phyloP scores from a whole-genome alignment of 1,140 invertebrate species.

The Paralvinella palmiformis region DNA sequence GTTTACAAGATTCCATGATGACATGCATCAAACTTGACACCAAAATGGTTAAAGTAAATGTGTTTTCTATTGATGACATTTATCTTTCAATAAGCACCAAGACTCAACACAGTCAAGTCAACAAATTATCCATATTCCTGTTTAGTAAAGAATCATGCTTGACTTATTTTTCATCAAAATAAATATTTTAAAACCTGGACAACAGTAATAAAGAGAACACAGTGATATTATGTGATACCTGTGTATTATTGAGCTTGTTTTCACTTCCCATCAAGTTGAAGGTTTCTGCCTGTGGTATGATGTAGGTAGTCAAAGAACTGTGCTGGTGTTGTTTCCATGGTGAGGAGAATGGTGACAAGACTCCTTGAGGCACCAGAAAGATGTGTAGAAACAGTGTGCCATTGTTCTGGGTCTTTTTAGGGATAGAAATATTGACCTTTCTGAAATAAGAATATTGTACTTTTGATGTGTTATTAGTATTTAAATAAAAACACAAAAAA shows the following conservation, averaged over 20 bases:
- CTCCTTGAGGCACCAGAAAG: conserved; percentile 33
- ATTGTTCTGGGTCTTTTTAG: conserved; percentile 66
- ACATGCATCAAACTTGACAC: too few species aligned
- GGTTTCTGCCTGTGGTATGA: conserved; percentile 64
- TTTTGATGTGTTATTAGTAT: too few species aligned
- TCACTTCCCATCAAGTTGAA: conserved; percentile 64
- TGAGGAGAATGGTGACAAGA: conserved; percentile 27
- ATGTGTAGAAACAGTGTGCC: conserved; percentile 65
- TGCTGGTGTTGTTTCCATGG: conserved; percentile 51
- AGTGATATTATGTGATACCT: not conserved
- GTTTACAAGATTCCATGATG: too few species aligned
- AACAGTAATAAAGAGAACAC: not conserved
- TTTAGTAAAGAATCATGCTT: too few species aligned
- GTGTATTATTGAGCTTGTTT: not conserved
- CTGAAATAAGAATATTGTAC: too few species aligned
- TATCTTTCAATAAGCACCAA: too few species aligned
- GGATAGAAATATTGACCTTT: conserved; percentile 58
- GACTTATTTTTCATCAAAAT: too few species aligned
- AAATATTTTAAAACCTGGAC: not conserved
- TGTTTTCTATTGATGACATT: too few species aligned
- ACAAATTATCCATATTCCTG: too few species aligned
- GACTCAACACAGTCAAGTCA: too few species aligned
- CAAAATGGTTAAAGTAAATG: too few species aligned
- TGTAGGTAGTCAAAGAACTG: conserved; percentile 63
- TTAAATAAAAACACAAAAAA: too few species aligned